A percentile compares a stretch with the other conserved stretches of the same genome.
phyloP scores from a whole-genome alignment of 2,797 vertebrate species.

The Aotus griseimembra region DNA sequence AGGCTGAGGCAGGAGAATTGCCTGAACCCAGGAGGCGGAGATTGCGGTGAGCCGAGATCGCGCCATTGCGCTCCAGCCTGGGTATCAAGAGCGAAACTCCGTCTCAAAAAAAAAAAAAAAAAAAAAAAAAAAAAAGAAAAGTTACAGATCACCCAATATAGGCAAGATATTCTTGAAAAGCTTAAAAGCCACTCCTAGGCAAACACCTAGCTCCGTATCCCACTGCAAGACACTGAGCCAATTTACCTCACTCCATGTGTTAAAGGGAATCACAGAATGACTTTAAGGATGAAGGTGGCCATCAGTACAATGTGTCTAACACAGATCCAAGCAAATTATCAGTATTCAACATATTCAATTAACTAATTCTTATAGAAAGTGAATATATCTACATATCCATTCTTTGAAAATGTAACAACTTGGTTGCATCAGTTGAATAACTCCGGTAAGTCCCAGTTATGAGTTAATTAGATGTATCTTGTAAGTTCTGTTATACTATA shows the following conservation, averaged over 20 bases:
- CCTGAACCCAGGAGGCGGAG: no score
- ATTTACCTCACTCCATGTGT: background rate
- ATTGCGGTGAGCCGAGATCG: no score
- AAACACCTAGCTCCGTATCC: background rate
- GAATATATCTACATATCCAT: background rate
- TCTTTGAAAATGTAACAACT: background rate
- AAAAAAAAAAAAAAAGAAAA: no score
- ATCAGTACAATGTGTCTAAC: background rate
- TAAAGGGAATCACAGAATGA: background rate
- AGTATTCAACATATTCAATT: background rate
- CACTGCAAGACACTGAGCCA: background rate
- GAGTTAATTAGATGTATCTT: background rate
- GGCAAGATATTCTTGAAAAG: background rate
- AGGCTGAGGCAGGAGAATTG: no score
- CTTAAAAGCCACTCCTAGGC: background rate
- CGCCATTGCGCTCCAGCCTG: no score
- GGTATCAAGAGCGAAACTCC: no score
- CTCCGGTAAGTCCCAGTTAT: background rate
- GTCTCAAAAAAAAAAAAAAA: no score
- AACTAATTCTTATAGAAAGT: background rate
- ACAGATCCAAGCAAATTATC: background rate
- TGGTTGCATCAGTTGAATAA: background rate
- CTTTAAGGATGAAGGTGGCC: background rate
- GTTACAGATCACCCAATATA: background rate
- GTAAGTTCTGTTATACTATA: background rate